Evolutionary conservation across 2,888 invertebrate genomes (phyloP).

Genomic region (Maniola hyperantus): DNA sequence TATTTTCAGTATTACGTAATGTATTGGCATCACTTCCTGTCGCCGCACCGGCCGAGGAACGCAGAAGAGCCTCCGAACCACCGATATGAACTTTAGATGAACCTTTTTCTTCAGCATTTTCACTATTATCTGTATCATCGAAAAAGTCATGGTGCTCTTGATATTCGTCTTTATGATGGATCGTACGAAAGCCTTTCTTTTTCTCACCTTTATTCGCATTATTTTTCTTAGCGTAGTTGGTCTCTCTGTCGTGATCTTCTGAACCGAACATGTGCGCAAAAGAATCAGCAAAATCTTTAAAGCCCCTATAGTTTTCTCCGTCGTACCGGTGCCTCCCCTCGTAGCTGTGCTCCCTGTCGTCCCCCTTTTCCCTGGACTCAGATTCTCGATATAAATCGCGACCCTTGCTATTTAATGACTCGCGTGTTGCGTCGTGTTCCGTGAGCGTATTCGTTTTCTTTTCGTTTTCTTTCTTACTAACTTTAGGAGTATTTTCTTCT

Average conservation of each 20-base stretch:
- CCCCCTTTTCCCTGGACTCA: conserved; percentile 48
- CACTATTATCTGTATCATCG: conserved; percentile 61
- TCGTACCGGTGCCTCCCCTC: conserved; percentile 46
- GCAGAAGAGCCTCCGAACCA: conserved; percentile 55
- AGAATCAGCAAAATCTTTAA: conserved; percentile 63
- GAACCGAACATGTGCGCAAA: conserved; percentile 67
- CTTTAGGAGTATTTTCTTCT: conserved; percentile 38
- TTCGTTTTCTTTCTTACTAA: conserved; percentile 5
- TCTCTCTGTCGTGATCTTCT: conserved; percentile 55
- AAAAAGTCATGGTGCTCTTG: conserved; percentile 70
- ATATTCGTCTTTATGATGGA: conserved; percentile 74
- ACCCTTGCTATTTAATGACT: conserved; percentile 46
- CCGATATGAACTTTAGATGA: conserved; percentile 51
- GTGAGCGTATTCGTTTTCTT: conserved; percentile 2
- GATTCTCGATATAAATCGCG: conserved; percentile 46
- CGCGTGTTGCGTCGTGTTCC: conserved; percentile 27
- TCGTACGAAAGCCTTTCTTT: conserved; percentile 65
- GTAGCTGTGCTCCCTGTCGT: conserved; percentile 47
- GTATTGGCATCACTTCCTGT: conserved; percentile 48
- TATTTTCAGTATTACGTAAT: conserved; percentile 47
- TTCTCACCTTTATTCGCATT: conserved; percentile 63
- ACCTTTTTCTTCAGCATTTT: conserved; percentile 53
- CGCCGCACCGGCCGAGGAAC: conserved; percentile 54
- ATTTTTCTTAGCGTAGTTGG: conserved; percentile 51
- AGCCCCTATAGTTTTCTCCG: conserved; percentile 51